Evolutionary conservation across 2,797 vertebrate genomes (phyloP), one percentile per base, ranked within the genome.

Genomic region (Artibeus jamaicensis): DNA sequence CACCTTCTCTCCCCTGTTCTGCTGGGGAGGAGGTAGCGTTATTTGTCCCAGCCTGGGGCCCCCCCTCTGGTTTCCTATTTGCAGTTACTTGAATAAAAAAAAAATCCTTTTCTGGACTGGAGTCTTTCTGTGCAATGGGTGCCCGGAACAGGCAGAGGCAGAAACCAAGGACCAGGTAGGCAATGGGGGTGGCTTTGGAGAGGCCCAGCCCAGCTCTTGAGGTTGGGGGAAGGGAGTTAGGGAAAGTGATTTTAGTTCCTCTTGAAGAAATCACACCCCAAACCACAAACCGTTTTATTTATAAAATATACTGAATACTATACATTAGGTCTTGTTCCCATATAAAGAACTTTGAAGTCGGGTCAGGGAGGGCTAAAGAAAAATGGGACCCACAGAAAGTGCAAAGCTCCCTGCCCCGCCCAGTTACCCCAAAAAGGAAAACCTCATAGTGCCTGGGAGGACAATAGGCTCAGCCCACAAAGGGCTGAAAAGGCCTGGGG

Each of bases 81-180:
- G 98, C 98, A 98, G 98, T 98, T 98, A 98, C 98, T 98, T 98
- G 98, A 98, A 98, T 98, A 98, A 98, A 98, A 97, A 59, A 91
- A 91, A 92, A 84, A 82, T 96, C 96, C 86, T 98, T 98, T 98
- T 98, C 98, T 98, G 98, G 98, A 98, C 93, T 86, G 73, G 46
- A 0, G 44, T 84, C 88, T 42, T 86, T 57, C 9, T 42, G 10
- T 91, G 26, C 87, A 44, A 11, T 67, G 37, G 85, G 55, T n/a
- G 2, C n/a, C 42, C 89, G 44, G 46, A 34, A 6, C 4, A 37
- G 6, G 9, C 34, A 26, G 87, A 24, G 42, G 9, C 37, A 55
- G 53, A 18, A 76, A 55, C 44, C 29, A 39, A 32, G 39, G 16
- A 34, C 11, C 29, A 8, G 44, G 57, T 22, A n/a, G 59, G 53